Evolutionary conservation across 2,113 vertebrate species (phyloP).

Genomic region (Ictalurus punctatus): DNA sequence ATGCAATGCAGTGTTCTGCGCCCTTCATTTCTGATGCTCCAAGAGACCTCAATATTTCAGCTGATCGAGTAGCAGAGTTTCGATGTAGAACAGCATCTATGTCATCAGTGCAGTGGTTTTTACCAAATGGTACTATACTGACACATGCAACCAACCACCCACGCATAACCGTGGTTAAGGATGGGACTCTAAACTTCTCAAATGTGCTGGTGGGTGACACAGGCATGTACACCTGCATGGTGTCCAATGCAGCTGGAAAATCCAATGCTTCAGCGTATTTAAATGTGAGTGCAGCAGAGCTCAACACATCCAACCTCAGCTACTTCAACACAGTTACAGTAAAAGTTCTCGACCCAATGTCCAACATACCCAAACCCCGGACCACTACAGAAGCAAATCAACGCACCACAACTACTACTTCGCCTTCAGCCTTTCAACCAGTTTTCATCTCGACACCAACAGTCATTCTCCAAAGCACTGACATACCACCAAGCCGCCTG

Average conservation of each 20-base stretch:
- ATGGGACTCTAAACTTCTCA: conserved; percentile 95
- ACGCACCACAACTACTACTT: conserved; percentile 79
- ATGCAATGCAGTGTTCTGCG: conserved; percentile 88
- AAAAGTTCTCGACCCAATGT: conserved; percentile 86
- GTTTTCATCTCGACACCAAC: conserved; percentile 95
- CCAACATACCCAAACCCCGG: conserved; percentile 87
- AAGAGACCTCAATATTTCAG: conserved; percentile 91
- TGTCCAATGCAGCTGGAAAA: conserved; percentile 94
- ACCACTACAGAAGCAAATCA: conserved; percentile 73
- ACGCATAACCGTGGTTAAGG: conserved; percentile 87
- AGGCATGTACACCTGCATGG: conserved; percentile 96
- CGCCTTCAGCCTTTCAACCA: conserved; percentile 89
- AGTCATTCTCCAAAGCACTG: conserved; percentile 87
- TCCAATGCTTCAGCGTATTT: conserved; percentile 97
- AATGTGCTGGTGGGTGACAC: conserved; percentile 88
- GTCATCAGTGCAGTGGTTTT: conserved; percentile 92
- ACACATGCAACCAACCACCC: conserved; percentile 92
- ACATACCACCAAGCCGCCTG: conserved; percentile 76
- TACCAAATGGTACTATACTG: conserved; percentile 91
- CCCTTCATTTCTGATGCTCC: conserved; percentile 95
- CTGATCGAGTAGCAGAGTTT: conserved; percentile 89
- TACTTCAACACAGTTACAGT: conserved; percentile 98
- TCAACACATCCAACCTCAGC: conserved; percentile 96
- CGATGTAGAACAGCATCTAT: conserved; percentile 89
- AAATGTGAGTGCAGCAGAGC: conserved; percentile 93